phyloP scores from a whole-genome alignment of 1,140 invertebrate genomes.

The Scaptomyza montana region DNA sequence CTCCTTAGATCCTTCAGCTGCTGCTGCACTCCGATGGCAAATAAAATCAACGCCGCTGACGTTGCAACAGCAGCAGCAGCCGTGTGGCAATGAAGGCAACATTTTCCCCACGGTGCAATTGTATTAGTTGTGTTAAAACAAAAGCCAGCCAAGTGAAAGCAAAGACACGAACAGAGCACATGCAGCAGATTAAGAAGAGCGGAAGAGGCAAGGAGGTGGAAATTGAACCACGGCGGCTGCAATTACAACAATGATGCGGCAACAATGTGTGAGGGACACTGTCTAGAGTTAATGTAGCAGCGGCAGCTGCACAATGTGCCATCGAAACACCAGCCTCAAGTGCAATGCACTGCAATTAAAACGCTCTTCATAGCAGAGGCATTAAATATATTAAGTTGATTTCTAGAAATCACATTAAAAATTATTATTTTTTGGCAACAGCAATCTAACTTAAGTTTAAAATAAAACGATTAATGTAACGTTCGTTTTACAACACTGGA shows the following conservation, averaged over 20 bases:
- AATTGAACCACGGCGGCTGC: slow-evolving; percentile 44
- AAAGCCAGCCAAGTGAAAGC: slow-evolving; percentile 73
- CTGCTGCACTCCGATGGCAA: slow-evolving; percentile 49
- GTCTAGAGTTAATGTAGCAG: slow-evolving; percentile 11
- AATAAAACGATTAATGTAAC: too few relatives aligned
- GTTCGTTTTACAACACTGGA: too few relatives aligned
- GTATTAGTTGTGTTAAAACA: slow-evolving; percentile 80
- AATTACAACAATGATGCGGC: slow-evolving; percentile 76
- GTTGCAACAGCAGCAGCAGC: slow-evolving; percentile 33
- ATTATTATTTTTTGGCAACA: neutral
- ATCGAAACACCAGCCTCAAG: neutral
- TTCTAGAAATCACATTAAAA: neutral
- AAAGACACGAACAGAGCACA: slow-evolving; percentile 26
- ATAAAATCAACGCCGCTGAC: slow-evolving; percentile 74
- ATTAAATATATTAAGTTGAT: neutral
- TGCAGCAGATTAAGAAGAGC: slow-evolving; percentile 22
- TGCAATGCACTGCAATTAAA: slow-evolving; percentile 9
- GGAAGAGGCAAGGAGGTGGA: neutral
- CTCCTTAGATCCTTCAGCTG: neutral
- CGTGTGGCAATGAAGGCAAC: slow-evolving; percentile 24
- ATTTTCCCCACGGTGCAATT: slow-evolving; percentile 78
- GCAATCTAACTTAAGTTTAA: too few relatives aligned
- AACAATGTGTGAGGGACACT: slow-evolving; percentile 51
- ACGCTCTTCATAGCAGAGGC: slow-evolving; percentile 32
- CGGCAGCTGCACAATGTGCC: slow-evolving; percentile 4